A percentile compares a stretch with the other conserved stretches of the same genome.
Conservation (phyloP, 2,888 invertebrate genomes). For the Polydesmus complanatus region DNA sequence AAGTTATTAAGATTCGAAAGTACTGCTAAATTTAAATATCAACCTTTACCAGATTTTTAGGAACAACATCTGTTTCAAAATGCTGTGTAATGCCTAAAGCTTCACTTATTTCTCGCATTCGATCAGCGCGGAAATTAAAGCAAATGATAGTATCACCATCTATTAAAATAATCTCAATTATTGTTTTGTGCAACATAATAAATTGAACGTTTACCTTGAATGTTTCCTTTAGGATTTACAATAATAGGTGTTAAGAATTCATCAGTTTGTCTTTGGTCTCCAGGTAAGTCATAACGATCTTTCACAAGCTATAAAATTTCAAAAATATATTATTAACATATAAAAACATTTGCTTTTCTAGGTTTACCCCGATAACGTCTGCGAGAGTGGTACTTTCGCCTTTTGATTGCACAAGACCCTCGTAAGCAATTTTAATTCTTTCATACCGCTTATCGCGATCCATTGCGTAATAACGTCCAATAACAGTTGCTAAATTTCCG, state of each 20-base stretch:
- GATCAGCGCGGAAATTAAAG: constrained; percentile 35
- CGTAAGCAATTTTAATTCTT: constrained; percentile 31
- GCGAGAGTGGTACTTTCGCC: constrained; percentile 28
- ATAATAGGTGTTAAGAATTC: constrained; percentile 36
- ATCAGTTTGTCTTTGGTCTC: constrained; percentile 30
- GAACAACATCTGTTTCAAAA: constrained; percentile 26
- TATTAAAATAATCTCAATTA: constrained; percentile 20
- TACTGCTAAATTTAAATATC: background rate
- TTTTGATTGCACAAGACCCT: constrained; percentile 32
- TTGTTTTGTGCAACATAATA: background rate
- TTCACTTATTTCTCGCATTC: constrained; percentile 34
- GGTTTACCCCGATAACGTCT: constrained; percentile 22
- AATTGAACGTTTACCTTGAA: constrained; percentile 22
- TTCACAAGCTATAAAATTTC: constrained; percentile 15
- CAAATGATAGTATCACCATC: constrained; percentile 35
- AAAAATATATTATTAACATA: background rate
- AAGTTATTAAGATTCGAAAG: background rate
- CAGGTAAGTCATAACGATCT: constrained; percentile 24
- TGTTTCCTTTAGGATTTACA: constrained; percentile 26
- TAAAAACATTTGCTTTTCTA: too few relatives aligned
- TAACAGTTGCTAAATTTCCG: constrained; percentile 30
- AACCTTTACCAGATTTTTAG: constrained; percentile 23
- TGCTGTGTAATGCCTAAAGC: constrained; percentile 26
- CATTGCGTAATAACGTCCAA: constrained; percentile 36
- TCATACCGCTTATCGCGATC: constrained; percentile 32